Evolutionary conservation across 1,140 invertebrate species (phyloP).

Genomic region (Drosophila triauraria): DNA sequence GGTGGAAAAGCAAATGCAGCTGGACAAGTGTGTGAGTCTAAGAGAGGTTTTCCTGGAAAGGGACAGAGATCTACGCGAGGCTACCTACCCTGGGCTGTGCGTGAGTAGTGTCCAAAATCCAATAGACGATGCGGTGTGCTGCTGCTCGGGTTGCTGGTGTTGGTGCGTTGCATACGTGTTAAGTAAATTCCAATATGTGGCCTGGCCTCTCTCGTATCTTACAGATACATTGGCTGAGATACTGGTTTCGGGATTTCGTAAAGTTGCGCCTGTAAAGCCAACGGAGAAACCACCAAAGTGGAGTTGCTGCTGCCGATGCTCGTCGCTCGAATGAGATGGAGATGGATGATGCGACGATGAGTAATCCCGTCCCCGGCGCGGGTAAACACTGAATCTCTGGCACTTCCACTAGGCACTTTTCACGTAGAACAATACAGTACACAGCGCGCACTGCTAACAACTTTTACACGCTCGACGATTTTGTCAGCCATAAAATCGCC

Average conservation of each 20-base stretch:
- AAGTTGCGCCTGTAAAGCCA: slow-evolving; percentile 51
- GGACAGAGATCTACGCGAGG: slow-evolving; percentile 38
- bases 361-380: slow-evolving; percentile 45
- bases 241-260: slow-evolving; percentile 76
- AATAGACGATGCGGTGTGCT: slow-evolving; percentile 48
- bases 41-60: slow-evolving; percentile 49
- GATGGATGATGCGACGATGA: slow-evolving; percentile 35
- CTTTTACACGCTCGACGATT: slow-evolving; percentile 71
- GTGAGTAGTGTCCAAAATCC: slow-evolving; percentile 59
- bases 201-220: slow-evolving; percentile 66
- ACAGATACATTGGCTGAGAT: slow-evolving; percentile 78
- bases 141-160: slow-evolving; percentile 22
- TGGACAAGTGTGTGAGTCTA: slow-evolving; percentile 39
- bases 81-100: slow-evolving; percentile 59
- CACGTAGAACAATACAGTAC: slow-evolving; percentile 22
- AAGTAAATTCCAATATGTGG: slow-evolving; percentile 81
- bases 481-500: slow-evolving; percentile 57
- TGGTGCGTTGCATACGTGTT: slow-evolving; percentile 71
- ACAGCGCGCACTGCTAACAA: slow-evolving; percentile 57
- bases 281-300: slow-evolving; percentile 39
- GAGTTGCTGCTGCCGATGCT: slow-evolving; percentile 36
- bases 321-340: background rate
- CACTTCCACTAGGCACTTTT: slow-evolving; percentile 42
- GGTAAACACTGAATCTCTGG: slow-evolving; percentile 38
- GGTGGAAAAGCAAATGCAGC: slow-evolving; percentile 58